Evolutionary conservation across 2,888 invertebrate species (phyloP).

Genomic region (Uropetala carovei): DNA sequence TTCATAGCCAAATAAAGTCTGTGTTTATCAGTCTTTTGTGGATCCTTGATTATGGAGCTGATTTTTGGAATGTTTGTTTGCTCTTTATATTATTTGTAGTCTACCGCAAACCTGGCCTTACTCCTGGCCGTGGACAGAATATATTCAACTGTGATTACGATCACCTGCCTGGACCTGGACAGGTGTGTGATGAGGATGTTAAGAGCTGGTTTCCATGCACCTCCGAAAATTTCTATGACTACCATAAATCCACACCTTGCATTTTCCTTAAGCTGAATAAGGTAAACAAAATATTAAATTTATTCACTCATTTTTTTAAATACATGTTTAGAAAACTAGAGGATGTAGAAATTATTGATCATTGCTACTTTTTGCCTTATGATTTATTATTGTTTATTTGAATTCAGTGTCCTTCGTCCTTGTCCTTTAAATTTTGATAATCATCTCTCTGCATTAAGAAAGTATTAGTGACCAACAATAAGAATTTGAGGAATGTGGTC

Average conservation of each 20-base stretch:
- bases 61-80: background rate
- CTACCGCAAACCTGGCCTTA: slow-evolving; percentile 84
- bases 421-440: too few species aligned
- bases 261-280: slow-evolving; percentile 96
- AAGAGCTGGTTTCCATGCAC: slow-evolving; percentile 88
- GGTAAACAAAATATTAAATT: slow-evolving; percentile 73
- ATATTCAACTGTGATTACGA: slow-evolving; percentile 87
- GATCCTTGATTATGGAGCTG: too few species aligned
- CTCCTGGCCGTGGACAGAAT: slow-evolving; percentile 85
- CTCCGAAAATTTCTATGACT: slow-evolving; percentile 91
- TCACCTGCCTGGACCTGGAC: slow-evolving; percentile 82
- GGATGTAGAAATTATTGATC: too few species aligned
- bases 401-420: too few species aligned
- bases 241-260: slow-evolving; percentile 94
- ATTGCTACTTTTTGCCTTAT: too few species aligned
- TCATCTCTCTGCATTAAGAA: too few species aligned
- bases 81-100: slow-evolving; percentile 75
- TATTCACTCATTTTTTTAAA: too few species aligned
- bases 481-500: too few species aligned
- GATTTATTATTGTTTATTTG: too few species aligned
- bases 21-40: background rate
- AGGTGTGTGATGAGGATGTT: slow-evolving; percentile 93
- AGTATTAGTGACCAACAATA: too few species aligned
- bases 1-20: background rate
- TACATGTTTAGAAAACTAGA: too few species aligned